Base-by-base conservation (phyloP, 2,113 vertebrate species). In the Neoarius graeffei region DNA sequence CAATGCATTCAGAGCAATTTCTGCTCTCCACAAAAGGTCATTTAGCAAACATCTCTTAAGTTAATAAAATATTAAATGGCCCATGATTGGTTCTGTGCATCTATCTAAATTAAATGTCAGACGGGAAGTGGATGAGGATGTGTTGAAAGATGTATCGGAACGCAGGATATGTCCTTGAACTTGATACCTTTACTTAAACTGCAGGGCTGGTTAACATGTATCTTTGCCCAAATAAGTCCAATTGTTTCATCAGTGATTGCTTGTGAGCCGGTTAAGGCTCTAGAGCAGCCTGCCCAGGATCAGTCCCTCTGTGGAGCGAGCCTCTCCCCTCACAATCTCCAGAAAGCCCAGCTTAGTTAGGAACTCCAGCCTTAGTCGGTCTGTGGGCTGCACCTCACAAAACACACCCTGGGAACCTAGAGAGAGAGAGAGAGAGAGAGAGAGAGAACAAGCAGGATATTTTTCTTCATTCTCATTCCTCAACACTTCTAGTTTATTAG, bases 401-500 rank as follows among this genome's bases (percentile, higher is more conserved):
- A 97, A 97, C 89, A 96, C 96, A 85, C 97, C 96, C 89, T 94
- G 95, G 0, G 96, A 97, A 77, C 96, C 96, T 96, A 92, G 0
- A 87, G n/a, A 86, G 0, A 7, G 35, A 71, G 6, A 25, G 10
- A 73, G 23, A 27, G 48, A 42, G 54, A 71, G 67, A 23, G n/a
- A 85, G n/a, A 23, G 27, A 60, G 67, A 54, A 30, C n/a, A 62
- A 35, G 23, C 59, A 83, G 23, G 81, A 23, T 25, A n/a, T 48
- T 84, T 82, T 13, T 35, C 59, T 3, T 13, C 20, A 5, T 52
- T 50, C 20, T 73, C 35, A 20, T 42, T 0, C 7, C 69, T 73
- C 30, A 48, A 20, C 7, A 42, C 27, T 1, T 27, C 13, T 69
- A 30, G n/a, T 69, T 69, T 30, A 30, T 66, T 66, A 35, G 35